A percentile compares a stretch with the other conserved stretches of the same genome.
Evolutionary conservation across 2,113 vertebrate species (phyloP).

Genomic region (Zosterops pallidus): DNA sequence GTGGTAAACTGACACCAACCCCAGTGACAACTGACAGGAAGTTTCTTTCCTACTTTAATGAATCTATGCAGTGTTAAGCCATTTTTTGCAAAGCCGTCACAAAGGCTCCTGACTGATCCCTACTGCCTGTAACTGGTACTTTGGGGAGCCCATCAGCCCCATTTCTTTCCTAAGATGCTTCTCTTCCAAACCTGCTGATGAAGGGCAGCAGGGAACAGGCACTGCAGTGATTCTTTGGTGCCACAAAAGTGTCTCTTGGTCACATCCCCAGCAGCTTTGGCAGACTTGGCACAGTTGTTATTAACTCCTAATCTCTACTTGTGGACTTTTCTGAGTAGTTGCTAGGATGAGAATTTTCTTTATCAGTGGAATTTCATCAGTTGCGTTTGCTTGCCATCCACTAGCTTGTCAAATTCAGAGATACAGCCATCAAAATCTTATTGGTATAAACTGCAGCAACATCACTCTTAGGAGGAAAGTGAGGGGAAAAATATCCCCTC

Average conservation of each 20-base stretch:
- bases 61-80: neutral
- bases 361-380: neutral
- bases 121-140: neutral
- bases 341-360: constrained; percentile 1
- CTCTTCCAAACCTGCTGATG: neutral
- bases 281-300: neutral
- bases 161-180: rapidly evolving
- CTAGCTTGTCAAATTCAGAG: neutral
- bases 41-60: neutral
- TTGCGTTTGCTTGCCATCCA: neutral
- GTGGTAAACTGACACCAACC: neutral
- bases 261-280: neutral
- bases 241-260: neutral
- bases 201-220: neutral
- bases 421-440: neutral
- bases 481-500: neutral
- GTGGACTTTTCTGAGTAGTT: neutral
- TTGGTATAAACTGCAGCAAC: neutral
- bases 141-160: neutral
- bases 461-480: neutral
- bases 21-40: neutral
- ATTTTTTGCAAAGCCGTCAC: neutral
- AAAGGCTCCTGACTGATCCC: neutral
- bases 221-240: neutral
- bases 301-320: neutral